Conservation (phyloP, 1,140 invertebrate species). For the Prorops nasuta region DNA sequence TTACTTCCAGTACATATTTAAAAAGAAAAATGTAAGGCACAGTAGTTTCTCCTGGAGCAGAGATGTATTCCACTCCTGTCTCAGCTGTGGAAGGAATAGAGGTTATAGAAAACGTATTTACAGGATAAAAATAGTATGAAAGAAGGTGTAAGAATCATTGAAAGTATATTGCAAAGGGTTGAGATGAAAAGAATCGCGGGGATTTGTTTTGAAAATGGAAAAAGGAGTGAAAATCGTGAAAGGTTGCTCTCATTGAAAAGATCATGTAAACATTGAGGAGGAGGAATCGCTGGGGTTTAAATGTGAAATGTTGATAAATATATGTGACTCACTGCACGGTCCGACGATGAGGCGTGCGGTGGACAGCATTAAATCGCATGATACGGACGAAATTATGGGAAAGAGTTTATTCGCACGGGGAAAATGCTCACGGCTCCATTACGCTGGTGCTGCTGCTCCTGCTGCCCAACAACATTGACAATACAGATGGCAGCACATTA, state of each 20-base stretch:
- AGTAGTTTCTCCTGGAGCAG: too few species aligned
- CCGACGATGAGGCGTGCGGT: slow-evolving; percentile 23
- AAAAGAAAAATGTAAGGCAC: not conserved
- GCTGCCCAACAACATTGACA: slow-evolving; percentile 68
- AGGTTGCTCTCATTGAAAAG: slow-evolving; percentile 33
- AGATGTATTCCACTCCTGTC: slow-evolving; percentile 14
- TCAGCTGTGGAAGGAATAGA: slow-evolving; percentile 24
- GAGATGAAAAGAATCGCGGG: not conserved
- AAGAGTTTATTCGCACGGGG: slow-evolving; percentile 17
- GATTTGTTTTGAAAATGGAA: slow-evolving; percentile 1
- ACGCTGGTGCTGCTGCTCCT: slow-evolving; percentile 41
- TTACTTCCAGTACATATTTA: not conserved
- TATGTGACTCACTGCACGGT: slow-evolving; percentile 29
- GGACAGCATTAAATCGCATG: slow-evolving; percentile 31
- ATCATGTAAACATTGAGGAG: slow-evolving; percentile 55
- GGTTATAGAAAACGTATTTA: slow-evolving; percentile 34
- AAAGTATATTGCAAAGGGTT: not conserved
- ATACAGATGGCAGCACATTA: slow-evolving; percentile 63
- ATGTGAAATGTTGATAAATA: slow-evolving; percentile 2
- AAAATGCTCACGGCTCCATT: slow-evolving; percentile 57
- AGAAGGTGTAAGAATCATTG: not conserved
- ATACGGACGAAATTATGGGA: slow-evolving; percentile 21
- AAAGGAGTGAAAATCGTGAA: slow-evolving; percentile 21
- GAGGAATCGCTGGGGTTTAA: slow-evolving; percentile 4
- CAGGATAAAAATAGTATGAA: slow-evolving; percentile 8